Base-by-base conservation (phyloP, 1,140 invertebrate species). In the Aleiodes sp. region DNA sequence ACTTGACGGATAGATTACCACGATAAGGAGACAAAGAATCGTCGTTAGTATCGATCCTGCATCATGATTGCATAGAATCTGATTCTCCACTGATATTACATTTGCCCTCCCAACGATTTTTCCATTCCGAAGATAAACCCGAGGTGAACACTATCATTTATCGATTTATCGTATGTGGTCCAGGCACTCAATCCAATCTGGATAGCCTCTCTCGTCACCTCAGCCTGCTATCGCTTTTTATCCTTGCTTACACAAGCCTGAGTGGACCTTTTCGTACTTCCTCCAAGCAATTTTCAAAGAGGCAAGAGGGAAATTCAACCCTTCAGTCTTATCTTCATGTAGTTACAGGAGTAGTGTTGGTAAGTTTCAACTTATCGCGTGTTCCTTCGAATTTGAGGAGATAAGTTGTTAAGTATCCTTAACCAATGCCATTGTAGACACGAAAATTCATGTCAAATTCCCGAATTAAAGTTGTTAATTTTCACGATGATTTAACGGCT, bases 281-380 rank as follows among this genome's bases (percentile, higher is more conserved):
- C 24, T 24, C n/a, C n/a, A n/a, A n/a, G n/a, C n/a, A n/a, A n/a
- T n/a, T n/a, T n/a, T n/a, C n/a, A n/a, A n/a, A n/a, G n/a, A n/a
- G n/a, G n/a, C n/a, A n/a, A n/a, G n/a, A n/a, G 46, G 26, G 46
- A 19, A 52, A 16, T 16, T 52, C 46, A 21, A 24, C 21, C 1
- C 46, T 52, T 24, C 16, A 21, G 21, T 26, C 19, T 52, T 52
- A 52, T 52, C 46, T 52, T 52, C 46, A 46, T 46, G 46, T 52
- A 52, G 16, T 24, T 52, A 52, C 46, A 6, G n/a, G 19, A 16
- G 21, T 8, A 24, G 26, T 52, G 46, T 52, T 24, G n/a, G n/a
- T n/a, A n/a, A n/a, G n/a, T n/a, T n/a, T n/a, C n/a, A n/a, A n/a
- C n/a, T n/a, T n/a, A n/a, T n/a, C n/a, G n/a, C n/a, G n/a, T n/a